These are phyloP conservation scores for Urocynchramus pylzowi DNA, from an alignment of 2,113 vertebrate species.

Conservation along the genomic window DNA sequence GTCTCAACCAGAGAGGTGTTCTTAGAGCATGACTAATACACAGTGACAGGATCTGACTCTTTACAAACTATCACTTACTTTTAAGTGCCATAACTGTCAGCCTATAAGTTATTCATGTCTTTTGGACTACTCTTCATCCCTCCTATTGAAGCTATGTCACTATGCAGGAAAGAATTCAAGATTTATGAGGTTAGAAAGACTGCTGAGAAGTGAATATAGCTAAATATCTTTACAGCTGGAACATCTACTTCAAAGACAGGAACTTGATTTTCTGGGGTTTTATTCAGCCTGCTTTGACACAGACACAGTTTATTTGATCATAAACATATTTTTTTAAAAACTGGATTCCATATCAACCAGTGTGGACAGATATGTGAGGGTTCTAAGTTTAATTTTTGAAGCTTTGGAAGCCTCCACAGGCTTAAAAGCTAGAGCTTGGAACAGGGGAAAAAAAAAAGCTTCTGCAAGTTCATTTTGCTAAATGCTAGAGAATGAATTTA, in stretches of 20 bases:
- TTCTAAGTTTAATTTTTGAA: background rate
- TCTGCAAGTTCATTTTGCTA: background rate
- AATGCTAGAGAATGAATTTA: background rate
- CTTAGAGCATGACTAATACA: slow-evolving; percentile 9
- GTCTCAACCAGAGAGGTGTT: background rate
- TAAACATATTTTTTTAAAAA: background rate
- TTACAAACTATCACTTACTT: slow-evolving; percentile 45
- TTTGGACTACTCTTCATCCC: slow-evolving; percentile 13
- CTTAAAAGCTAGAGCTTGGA: background rate
- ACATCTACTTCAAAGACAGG: background rate
- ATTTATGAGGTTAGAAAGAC: slow-evolving; percentile 40
- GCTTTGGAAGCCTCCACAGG: background rate
- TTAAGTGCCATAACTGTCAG: slow-evolving; percentile 21
- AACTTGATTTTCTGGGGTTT: background rate
- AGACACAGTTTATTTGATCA: background rate
- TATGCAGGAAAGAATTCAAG: slow-evolving; percentile 1
- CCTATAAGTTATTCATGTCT: slow-evolving; percentile 25
- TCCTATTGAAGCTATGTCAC: background rate
- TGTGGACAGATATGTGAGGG: background rate
- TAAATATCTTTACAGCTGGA: background rate
- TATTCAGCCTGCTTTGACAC: background rate
- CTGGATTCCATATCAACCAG: background rate
- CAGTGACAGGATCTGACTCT: slow-evolving; percentile 7
- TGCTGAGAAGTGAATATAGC: background rate
- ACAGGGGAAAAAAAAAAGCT: background rate